These are phyloP conservation scores for Cataglyphis albicans DNA, from an alignment of 2,888 invertebrate genomes.

Conservation along the genomic window DNA sequence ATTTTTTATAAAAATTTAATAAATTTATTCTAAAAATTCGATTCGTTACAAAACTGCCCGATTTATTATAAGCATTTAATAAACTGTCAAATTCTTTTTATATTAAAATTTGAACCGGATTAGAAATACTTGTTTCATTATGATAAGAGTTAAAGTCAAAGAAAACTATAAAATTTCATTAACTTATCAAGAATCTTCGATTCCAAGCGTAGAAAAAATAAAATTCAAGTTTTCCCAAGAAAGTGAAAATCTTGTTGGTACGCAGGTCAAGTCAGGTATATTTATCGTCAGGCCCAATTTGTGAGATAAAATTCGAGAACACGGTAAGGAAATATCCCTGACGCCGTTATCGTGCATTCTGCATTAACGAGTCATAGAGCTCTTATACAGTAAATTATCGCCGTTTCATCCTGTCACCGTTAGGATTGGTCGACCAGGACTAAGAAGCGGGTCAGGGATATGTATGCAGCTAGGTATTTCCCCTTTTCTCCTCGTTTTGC, in stretches of 20 bases:
- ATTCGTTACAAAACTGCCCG: no score
- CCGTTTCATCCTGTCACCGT: not conserved
- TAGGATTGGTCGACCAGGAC: conserved; percentile 12
- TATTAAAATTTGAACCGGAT: not conserved
- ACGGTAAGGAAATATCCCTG: not conserved
- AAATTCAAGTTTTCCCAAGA: not conserved
- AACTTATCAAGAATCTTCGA: not conserved
- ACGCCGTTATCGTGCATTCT: conserved; percentile 8
- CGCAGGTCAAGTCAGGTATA: not conserved
- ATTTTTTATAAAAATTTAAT: no score
- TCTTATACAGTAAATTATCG: conserved; percentile 8
- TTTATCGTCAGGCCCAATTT: not conserved
- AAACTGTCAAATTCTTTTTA: not conserved
- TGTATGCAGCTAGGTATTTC: not conserved
- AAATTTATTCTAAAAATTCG: no score
- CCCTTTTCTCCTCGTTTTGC: not conserved
- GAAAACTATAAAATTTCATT: not conserved
- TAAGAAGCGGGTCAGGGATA: conserved; percentile 57
- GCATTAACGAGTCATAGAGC: not conserved
- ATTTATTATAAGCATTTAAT: not conserved
- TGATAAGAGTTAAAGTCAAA: not conserved
- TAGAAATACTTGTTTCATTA: not conserved
- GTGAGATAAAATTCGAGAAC: not conserved
- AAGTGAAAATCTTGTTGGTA: not conserved
- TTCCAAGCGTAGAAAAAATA: not conserved